Evolutionary conservation across 2,888 invertebrate genomes (phyloP).

Genomic region (Anarsia innoxiella): DNA sequence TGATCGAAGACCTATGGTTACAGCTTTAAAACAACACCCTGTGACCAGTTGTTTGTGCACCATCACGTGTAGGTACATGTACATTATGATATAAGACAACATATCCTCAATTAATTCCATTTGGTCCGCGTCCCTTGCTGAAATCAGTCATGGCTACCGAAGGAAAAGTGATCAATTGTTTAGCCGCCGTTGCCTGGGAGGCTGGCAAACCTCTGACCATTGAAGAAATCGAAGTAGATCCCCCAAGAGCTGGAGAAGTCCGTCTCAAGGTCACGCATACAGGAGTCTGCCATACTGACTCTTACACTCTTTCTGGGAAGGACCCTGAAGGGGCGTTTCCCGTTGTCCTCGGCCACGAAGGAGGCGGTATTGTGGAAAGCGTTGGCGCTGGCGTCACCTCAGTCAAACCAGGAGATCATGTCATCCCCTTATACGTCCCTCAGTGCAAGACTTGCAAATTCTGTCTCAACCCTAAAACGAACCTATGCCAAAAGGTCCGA

Average conservation of each 20-base stretch:
- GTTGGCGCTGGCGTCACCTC: slow-evolving; percentile 93
- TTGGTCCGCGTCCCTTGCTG: neutral
- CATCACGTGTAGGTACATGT: too few relatives aligned
- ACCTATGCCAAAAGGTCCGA: slow-evolving; percentile 96
- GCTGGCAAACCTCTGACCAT: slow-evolving; percentile 90
- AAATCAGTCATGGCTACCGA: slow-evolving; percentile 79
- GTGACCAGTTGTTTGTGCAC: too few relatives aligned
- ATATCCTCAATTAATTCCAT: too few relatives aligned
- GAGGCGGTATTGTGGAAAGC: slow-evolving; percentile 96
- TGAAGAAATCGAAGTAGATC: slow-evolving; percentile 95
- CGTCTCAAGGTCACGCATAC: slow-evolving; percentile 86
- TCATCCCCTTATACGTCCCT: slow-evolving; percentile 97
- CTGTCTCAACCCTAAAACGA: slow-evolving; percentile 96
- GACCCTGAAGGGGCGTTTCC: slow-evolving; percentile 96
- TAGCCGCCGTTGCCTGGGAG: slow-evolving; percentile 98
- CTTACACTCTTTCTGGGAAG: slow-evolving; percentile 89
- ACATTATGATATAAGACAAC: too few relatives aligned
- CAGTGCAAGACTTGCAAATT: slow-evolving; percentile 98
- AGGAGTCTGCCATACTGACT: slow-evolving; percentile 94
- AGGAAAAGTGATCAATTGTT: slow-evolving; percentile 88
- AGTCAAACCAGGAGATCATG: slow-evolving; percentile 94
- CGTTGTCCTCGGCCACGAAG: slow-evolving; percentile 96
- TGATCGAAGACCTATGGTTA: too few relatives aligned
- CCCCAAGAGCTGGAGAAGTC: slow-evolving; percentile 95
- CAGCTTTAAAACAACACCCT: too few relatives aligned